A percentile compares a stretch with the other conserved stretches of the same genome.
Evolutionary conservation across 2,888 invertebrate species (phyloP).

Genomic region (Timandra comae): DNA sequence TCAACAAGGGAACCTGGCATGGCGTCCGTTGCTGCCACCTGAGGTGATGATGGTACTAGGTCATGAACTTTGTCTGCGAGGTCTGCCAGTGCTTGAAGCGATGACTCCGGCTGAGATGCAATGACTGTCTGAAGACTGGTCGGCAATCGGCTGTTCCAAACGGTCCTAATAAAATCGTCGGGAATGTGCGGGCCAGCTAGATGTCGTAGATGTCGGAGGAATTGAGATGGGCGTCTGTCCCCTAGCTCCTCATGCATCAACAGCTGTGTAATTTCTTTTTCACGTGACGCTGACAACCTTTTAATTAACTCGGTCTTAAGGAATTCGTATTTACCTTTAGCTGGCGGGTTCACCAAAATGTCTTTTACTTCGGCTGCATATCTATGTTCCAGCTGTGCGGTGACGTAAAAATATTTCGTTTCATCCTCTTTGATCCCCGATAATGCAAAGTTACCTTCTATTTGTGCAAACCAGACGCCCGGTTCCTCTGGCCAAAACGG

Average conservation of each 20-base stretch:
- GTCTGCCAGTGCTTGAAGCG: neutral
- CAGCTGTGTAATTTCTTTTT: slow-evolving; percentile 17
- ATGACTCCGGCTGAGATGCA: neutral
- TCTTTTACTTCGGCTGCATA: slow-evolving; percentile 12
- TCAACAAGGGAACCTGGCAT: neutral
- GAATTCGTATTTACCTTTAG: slow-evolving; percentile 5
- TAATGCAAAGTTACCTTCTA: slow-evolving; percentile 2
- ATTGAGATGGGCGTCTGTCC: slow-evolving; percentile 18
- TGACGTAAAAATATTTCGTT: neutral
- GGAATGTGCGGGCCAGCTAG: slow-evolving; percentile 15
- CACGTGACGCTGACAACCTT: slow-evolving; percentile 15
- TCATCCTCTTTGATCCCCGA: neutral
- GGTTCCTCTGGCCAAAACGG: slow-evolving; percentile 4
- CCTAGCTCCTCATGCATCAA: slow-evolving; percentile 20
- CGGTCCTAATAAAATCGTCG: slow-evolving; percentile 10
- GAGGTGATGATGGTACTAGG: neutral
- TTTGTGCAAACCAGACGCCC: slow-evolving; percentile 4
- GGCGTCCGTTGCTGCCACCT: neutral
- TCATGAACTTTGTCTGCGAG: neutral
- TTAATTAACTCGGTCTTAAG: slow-evolving; percentile 9
- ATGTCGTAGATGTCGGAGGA: slow-evolving; percentile 15
- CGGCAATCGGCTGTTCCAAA: slow-evolving; percentile 17
- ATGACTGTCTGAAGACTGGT: neutral
- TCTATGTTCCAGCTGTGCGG: neutral
- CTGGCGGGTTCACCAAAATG: slow-evolving; percentile 17